These are phyloP conservation scores for Drosophila obscura DNA, from an alignment of 1,140 invertebrate species.

Conservation along the genomic window DNA sequence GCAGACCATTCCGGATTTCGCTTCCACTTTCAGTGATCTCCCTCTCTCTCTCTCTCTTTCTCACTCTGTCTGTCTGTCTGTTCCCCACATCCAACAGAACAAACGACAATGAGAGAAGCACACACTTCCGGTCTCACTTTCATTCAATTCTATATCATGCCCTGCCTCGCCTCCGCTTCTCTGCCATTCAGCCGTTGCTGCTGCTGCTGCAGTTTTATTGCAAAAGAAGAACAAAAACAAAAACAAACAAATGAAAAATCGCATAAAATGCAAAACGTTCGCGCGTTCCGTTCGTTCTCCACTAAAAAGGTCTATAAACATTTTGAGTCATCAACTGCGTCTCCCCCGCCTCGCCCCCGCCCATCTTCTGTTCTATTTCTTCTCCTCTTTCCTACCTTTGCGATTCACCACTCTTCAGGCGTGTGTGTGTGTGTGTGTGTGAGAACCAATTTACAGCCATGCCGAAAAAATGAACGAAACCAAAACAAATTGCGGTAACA, in stretches of 20 bases:
- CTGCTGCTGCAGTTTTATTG: constrained; percentile 51
- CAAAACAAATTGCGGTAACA: not conserved
- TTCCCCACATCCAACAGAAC: not conserved
- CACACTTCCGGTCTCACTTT: constrained; percentile 64
- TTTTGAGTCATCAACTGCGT: constrained; percentile 55
- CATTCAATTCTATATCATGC: constrained; percentile 44
- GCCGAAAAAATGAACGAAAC: constrained; percentile 20
- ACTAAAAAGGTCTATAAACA: constrained; percentile 63
- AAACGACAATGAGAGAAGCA: constrained; percentile 55
- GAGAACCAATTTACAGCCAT: constrained; percentile 60
- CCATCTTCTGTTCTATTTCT: too few relatives aligned
- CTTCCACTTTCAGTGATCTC: not conserved
- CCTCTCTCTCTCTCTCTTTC: not conserved
- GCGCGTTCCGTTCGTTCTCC: constrained; percentile 23
- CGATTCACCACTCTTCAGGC: too few relatives aligned
- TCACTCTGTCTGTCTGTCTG: not conserved
- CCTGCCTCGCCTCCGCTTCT: not conserved
- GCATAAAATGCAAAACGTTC: constrained; percentile 62
- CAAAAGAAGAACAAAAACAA: constrained; percentile 19
- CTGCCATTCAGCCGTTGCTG: not conserved
- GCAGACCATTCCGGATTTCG: not conserved
- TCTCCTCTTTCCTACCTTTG: too few relatives aligned
- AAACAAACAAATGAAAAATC: constrained; percentile 40
- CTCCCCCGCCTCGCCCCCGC: not conserved
- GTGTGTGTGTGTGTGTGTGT: constrained; percentile 29